phyloP scores from a whole-genome alignment of 2,888 invertebrate species.

The Phyllotreta striolata region DNA sequence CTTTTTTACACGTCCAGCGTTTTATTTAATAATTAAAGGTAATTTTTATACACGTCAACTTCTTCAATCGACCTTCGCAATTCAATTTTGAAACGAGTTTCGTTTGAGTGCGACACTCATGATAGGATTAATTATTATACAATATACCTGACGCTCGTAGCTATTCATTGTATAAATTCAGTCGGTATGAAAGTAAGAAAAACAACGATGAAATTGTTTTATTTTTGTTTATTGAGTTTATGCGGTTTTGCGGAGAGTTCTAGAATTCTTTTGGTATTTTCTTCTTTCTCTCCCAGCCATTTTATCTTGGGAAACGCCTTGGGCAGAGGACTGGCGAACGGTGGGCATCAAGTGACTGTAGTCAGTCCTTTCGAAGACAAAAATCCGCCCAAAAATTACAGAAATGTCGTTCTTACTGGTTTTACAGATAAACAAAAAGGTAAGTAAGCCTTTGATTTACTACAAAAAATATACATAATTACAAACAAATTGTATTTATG shows the following conservation, averaged over 20 bases:
- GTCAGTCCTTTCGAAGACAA: constrained; percentile 44
- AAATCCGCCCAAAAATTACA: constrained; percentile 39
- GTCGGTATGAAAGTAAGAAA: too few species aligned
- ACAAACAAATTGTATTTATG: too few species aligned
- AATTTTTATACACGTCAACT: too few species aligned
- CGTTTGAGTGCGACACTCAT: too few species aligned
- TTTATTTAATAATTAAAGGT: too few species aligned
- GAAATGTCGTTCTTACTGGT: constrained; percentile 59
- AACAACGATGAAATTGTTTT: too few species aligned
- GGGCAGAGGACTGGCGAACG: constrained; percentile 45
- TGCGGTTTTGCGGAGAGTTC: constrained; percentile 24
- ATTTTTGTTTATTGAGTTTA: background rate
- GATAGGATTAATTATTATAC: too few species aligned
- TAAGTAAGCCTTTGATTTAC: constrained; percentile 61
- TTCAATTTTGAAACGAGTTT: too few species aligned
- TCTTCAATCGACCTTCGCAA: too few species aligned
- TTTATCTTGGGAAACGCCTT: constrained; percentile 45
- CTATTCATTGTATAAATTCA: too few species aligned
- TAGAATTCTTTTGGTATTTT: constrained; percentile 45
- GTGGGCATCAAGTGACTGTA: constrained; percentile 50
- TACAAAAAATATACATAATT: background rate
- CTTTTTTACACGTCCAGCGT: too few species aligned
- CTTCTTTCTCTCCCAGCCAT: constrained; percentile 44
- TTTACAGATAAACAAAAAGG: constrained; percentile 64
- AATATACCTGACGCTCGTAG: too few species aligned